Evolutionary conservation across 2,113 vertebrate species (phyloP), one percentile per base, ranked within the genome.

Genomic region (Brachirus orientalis): DNA sequence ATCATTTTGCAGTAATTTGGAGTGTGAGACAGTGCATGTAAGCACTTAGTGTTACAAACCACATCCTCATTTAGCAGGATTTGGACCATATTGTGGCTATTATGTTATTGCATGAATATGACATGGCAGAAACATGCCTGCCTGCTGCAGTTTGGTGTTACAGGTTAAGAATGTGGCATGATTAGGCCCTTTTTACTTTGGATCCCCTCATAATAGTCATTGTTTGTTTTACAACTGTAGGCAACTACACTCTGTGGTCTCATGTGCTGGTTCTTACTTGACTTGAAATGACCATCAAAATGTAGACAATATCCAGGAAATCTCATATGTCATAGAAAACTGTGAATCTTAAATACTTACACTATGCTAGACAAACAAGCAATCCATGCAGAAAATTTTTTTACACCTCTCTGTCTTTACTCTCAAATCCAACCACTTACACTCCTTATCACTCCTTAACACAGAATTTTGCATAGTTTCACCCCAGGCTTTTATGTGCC

Each of bases 221-320:
- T 91, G 90, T 60, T 4, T 43, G 3, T 77, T 72, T 79, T 82
- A 82, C 79, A 73, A 72, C 82, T 77, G 54, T 79, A 73, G 76
- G 72, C 77, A 45, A 47, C 62, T 58, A 22, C 51, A 47, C 46
- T 53, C 33, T 18, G 57, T 55, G 37, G 74, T 61, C 69, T 67
- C 84, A 88, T 91, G 83, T 91, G 85, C 82, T 55, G 16, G 37
- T 81, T 89, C 91, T 90, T 92, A 83, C n/a, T n/a, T 93, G 92
- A 92, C 88, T 82, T 53, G 6, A 72, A 75, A 63, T 72, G 53
- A 10, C 38, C 63, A 54, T 80, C 58, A 73, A 74, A 76, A n/a
- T n/a, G n/a, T 55, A 22, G 72, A 68, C 6, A 18, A n/a, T n/a
- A n/a, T n/a, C n/a, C n/a, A n/a, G n/a, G n/a, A n/a, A n/a, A n/a